These are phyloP conservation scores for Spilosoma lubricipeda DNA, from an alignment of 2,888 invertebrate genomes.

Conservation along the genomic window DNA sequence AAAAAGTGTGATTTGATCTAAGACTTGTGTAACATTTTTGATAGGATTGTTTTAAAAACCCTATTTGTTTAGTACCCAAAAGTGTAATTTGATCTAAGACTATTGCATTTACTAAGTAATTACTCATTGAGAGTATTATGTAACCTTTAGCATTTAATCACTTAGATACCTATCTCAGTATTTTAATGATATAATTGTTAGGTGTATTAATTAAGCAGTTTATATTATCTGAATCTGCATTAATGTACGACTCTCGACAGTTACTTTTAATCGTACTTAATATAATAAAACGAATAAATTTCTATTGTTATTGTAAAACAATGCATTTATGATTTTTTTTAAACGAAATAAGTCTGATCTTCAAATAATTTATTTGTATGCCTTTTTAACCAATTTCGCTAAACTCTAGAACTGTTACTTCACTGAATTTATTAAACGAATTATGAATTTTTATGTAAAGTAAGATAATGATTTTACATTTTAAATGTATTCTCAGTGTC, in stretches of 20 bases:
- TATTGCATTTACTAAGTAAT: not conserved
- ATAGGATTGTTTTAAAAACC: not conserved
- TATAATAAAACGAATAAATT: not conserved
- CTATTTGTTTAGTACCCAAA: not conserved
- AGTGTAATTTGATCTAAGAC: not conserved
- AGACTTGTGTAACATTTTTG: not conserved
- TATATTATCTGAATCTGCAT: not conserved
- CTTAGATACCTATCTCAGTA: not conserved
- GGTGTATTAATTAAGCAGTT: not conserved
- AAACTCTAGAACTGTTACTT: not conserved
- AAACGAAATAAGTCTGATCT: not conserved
- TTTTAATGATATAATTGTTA: not conserved
- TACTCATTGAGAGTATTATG: too few relatives aligned
- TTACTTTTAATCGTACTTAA: not conserved
- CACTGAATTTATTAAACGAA: not conserved
- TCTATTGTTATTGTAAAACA: slow-evolving; percentile 9
- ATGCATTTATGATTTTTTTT: not conserved
- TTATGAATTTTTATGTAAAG: not conserved
- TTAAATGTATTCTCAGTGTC: slow-evolving; percentile 14
- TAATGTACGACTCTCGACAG: not conserved
- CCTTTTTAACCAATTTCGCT: not conserved
- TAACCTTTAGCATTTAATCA: not conserved
- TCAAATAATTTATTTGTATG: not conserved
- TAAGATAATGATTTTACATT: slow-evolving; percentile 2
- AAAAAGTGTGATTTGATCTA: not conserved